Evolutionary conservation across 2,113 vertebrate genomes (phyloP), one percentile per base, ranked within the genome.

Genomic region (Geococcyx californianus): DNA sequence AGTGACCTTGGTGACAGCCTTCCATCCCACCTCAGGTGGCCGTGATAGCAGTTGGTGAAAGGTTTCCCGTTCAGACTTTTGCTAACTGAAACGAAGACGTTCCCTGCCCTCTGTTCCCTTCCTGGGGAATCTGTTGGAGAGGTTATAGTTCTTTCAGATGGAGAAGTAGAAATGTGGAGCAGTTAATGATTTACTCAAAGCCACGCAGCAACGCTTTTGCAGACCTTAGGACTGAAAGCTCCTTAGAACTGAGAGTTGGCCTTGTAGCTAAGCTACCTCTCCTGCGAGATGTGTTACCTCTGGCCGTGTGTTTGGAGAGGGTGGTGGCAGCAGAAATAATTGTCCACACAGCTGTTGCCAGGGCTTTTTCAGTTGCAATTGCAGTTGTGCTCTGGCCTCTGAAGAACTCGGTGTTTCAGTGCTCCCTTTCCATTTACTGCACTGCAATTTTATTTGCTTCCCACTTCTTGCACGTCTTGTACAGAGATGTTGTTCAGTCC

Each of bases 121-220:
- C 44, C 44, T 16, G 44, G 14, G 28, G 60, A 72, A 52, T 49
- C 54, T 68, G 6, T 44, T 60, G 45, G 69, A 49, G 56, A 62
- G n/a, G 38, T 19, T 70, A 13, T n/a, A 5, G 25, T 23, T 62
- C 42, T 81, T n/a, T 36, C 42, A 47, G 54, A 16, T 38, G 60
- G 62, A 85, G 40, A 83, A 59, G 59, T 16, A 77, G 84, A 52
- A 89, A 51, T 60, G 34, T 6, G 10, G 42, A 74, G 47, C 3
- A 0, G 66, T 96, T 96, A 95, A 91, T 93, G 63, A 93, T 93
- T 94, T 86, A 88, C 72, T 52, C 44, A 29, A 5, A 52, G 60
- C 56, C 64, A 54, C 4, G 7, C 25, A 92, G 79, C 36, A 67
- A 3, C 31, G 64, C 25, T 78, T 34, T 44, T 44, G 4, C 44